Percentiles rank a stretch among this genome's conserved stretches.
phyloP scores from a whole-genome alignment of 1,140 invertebrate genomes.

The Panulirus ornatus region DNA sequence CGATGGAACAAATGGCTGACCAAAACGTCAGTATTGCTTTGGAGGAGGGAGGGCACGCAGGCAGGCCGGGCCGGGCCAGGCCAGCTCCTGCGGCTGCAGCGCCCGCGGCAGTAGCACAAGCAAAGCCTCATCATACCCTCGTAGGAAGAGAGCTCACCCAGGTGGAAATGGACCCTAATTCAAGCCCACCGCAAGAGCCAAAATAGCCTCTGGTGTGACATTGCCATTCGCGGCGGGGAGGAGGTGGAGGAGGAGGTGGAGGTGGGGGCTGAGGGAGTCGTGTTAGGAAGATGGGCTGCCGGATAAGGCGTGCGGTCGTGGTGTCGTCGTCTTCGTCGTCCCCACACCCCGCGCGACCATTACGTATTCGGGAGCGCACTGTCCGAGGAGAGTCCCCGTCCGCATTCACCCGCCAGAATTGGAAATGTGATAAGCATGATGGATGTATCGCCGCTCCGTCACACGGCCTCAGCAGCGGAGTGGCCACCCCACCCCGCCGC shows the following conservation, averaged over 20 bases:
- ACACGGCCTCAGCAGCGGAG: not conserved
- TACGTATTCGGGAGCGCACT: constrained; percentile 41
- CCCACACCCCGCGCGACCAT: constrained; percentile 23
- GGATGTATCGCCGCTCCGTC: constrained; percentile 58
- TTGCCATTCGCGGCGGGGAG: not conserved
- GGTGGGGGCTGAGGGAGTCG: not conserved
- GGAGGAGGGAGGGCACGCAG: no score
- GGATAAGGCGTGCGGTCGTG: constrained; percentile 5
- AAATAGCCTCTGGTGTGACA: not conserved
- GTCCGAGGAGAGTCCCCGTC: constrained; percentile 9
- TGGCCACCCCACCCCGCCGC: no score
- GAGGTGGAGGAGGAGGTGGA: not conserved
- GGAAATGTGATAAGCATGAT: constrained; percentile 65
- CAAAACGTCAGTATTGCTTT: no score
- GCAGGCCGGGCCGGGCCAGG: no score
- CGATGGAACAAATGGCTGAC: no score
- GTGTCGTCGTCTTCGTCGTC: no score
- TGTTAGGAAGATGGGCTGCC: not conserved
- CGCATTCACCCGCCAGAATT: constrained; percentile 58
- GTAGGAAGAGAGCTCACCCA: not conserved
- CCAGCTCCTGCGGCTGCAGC: no score
- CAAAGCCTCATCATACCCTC: not conserved
- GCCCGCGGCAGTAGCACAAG: not conserved
- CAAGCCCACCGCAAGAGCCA: not conserved
- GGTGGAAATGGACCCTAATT: not conserved